These are phyloP conservation scores for Clarias pachynema DNA, from an alignment of 2,797 vertebrate species.

Conservation along the genomic window DNA sequence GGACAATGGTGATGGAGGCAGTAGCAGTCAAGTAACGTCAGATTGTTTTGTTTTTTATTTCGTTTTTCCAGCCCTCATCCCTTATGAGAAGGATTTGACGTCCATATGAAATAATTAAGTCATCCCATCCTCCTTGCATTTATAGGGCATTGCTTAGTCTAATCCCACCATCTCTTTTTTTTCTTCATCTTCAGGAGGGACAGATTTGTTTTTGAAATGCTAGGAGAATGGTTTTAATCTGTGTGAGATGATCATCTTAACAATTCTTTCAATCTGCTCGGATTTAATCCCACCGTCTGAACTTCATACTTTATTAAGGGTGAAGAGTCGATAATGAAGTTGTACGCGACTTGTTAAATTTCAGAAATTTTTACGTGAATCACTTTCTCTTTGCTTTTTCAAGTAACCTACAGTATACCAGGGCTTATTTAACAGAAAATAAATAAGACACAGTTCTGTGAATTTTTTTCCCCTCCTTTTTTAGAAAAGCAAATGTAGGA, in stretches of 20 bases:
- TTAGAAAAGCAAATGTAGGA: slow-evolving; percentile 53
- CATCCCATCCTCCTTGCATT: slow-evolving; percentile 75
- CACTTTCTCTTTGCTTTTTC: neutral
- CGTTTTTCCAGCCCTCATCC: slow-evolving; percentile 51
- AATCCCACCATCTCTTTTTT: slow-evolving; percentile 77
- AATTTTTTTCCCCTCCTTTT: slow-evolving; percentile 68
- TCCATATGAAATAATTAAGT: slow-evolving; percentile 67
- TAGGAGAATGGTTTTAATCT: slow-evolving; percentile 69
- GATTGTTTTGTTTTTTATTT: slow-evolving; percentile 45
- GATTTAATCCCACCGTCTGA: slow-evolving; percentile 73
- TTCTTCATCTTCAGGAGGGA: slow-evolving; percentile 73
- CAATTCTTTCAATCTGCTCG: slow-evolving; percentile 77
- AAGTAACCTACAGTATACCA: neutral
- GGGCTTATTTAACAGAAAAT: neutral
- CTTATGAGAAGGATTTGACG: slow-evolving; percentile 61
- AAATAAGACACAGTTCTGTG: neutral
- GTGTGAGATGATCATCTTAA: slow-evolving; percentile 77
- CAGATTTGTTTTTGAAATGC: slow-evolving; percentile 80
- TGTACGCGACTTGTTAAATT: neutral
- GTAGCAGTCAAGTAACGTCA: too few relatives aligned
- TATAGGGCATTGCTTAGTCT: slow-evolving; percentile 78
- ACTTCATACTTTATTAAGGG: slow-evolving; percentile 65
- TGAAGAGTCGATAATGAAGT: slow-evolving; percentile 11
- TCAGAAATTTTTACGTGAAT: neutral
- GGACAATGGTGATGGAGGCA: too few relatives aligned